Conservation (phyloP, 2,113 vertebrate genomes). For the Eretmochelys imbricata region DNA sequence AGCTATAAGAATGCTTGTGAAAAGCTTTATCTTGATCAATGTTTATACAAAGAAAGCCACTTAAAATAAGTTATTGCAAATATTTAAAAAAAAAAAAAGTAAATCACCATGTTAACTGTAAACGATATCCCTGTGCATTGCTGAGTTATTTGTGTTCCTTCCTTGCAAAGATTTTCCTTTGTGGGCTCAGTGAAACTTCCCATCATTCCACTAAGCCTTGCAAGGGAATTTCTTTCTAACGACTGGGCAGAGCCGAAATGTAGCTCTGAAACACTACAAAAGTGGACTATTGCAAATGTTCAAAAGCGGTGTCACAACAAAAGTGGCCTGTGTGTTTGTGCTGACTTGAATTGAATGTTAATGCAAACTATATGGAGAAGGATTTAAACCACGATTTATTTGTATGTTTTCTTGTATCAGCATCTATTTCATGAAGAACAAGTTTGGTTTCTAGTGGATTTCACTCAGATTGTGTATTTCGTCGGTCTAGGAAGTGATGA, state of each 20-base stretch:
- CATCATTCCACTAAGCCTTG: not conserved
- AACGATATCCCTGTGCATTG: not conserved
- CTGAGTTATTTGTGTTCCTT: constrained; percentile 28
- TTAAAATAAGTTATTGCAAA: constrained; percentile 33
- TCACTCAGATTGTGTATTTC: not conserved
- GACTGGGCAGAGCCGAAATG: not conserved
- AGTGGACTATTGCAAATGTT: constrained; percentile 13
- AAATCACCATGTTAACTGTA: constrained; percentile 18
- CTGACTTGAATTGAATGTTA: constrained; percentile 13
- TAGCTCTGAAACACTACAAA: not conserved
- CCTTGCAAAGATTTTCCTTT: constrained; percentile 28
- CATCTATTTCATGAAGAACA: not conserved
- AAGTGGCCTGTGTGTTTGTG: not conserved
- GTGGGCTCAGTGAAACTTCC: not conserved
- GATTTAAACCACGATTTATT: not conserved
- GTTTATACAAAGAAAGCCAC: constrained; percentile 49
- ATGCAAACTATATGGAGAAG: not conserved
- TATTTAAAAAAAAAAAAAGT: not conserved
- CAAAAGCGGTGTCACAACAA: not conserved
- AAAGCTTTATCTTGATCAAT: constrained; percentile 47
- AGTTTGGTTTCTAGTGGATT: not conserved
- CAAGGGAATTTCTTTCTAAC: constrained; percentile 14
- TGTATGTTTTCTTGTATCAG: constrained; percentile 11
- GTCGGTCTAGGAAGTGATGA: not conserved
- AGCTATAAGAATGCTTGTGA: constrained; percentile 38